Evolutionary conservation across 2,888 invertebrate species (phyloP).

Genomic region (Tromatobia lineatoria): DNA sequence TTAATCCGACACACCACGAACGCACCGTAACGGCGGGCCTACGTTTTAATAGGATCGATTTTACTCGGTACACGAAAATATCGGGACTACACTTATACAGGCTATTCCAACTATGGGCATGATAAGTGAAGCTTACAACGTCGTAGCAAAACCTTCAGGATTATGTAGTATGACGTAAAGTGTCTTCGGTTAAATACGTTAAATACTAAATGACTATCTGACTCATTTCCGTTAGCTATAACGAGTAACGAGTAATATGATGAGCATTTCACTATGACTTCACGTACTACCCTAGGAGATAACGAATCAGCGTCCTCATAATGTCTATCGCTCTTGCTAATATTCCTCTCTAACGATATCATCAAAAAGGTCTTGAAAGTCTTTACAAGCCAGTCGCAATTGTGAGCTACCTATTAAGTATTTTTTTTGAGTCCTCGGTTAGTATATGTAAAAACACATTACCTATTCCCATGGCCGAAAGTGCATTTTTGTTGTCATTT

Average conservation of each 20-base stretch:
- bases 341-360: conserved; percentile 55
- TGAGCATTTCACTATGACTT: conserved; percentile 63
- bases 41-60: conserved; percentile 72
- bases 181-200: conserved; percentile 39
- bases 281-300: conserved; percentile 35
- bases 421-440: conserved; percentile 6
- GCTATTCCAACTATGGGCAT: not conserved
- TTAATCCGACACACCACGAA: conserved; percentile 66
- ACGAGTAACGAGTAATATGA: conserved; percentile 57
- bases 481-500: not conserved
- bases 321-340: conserved; percentile 46
- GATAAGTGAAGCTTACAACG: not conserved
- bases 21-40: conserved; percentile 57
- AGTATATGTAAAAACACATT: not conserved
- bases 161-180: conserved; percentile 42
- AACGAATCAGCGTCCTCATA: conserved; percentile 47
- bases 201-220: conserved; percentile 41
- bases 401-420: conserved; percentile 2
- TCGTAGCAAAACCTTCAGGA: conserved; percentile 30
- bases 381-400: conserved; percentile 20
- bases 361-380: conserved; percentile 49
- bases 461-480: not conserved
- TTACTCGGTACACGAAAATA: conserved; percentile 31
- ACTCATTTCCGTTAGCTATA: conserved; percentile 51
- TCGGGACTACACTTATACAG: conserved; percentile 19